phyloP scores from a whole-genome alignment of 2,888 invertebrate genomes.

The Epirrita christyi region DNA sequence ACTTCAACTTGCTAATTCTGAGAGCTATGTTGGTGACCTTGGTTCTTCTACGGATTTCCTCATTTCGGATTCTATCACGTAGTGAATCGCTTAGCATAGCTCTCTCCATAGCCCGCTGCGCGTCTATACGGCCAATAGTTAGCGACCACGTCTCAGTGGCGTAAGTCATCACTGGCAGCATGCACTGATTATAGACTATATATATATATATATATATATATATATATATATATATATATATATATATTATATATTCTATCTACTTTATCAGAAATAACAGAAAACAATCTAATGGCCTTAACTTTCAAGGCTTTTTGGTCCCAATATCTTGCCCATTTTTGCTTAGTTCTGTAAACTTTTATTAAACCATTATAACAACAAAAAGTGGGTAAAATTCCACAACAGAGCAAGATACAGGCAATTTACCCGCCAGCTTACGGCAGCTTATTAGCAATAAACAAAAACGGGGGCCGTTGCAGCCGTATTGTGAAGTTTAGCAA shows the following conservation, averaged over 20 bases:
- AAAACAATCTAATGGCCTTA: neutral
- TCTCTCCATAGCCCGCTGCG: too few species aligned
- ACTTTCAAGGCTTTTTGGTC: neutral
- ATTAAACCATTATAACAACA: slow-evolving; percentile 24
- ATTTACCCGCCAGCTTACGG: slow-evolving; percentile 63
- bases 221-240: too few species aligned
- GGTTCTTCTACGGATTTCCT: too few species aligned
- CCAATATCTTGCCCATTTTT: slow-evolving; percentile 18
- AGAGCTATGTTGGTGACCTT: too few species aligned
- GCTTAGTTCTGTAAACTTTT: slow-evolving; percentile 24
- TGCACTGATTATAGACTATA: too few species aligned
- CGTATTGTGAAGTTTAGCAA: slow-evolving; percentile 28
- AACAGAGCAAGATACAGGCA: slow-evolving; percentile 47
- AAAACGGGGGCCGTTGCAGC: slow-evolving; percentile 58
- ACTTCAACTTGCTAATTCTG: too few species aligned
- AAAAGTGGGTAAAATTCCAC: slow-evolving; percentile 46
- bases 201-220: too few species aligned
- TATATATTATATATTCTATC: neutral
- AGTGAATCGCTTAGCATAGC: too few species aligned
- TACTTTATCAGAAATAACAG: neutral
- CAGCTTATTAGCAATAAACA: slow-evolving; percentile 83
- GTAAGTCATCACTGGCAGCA: too few species aligned
- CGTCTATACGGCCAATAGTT: too few species aligned
- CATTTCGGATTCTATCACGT: too few species aligned
- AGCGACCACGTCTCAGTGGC: too few species aligned